Base-by-base conservation (phyloP, 2,797 vertebrate genomes). In the Aphelocoma californica region DNA sequence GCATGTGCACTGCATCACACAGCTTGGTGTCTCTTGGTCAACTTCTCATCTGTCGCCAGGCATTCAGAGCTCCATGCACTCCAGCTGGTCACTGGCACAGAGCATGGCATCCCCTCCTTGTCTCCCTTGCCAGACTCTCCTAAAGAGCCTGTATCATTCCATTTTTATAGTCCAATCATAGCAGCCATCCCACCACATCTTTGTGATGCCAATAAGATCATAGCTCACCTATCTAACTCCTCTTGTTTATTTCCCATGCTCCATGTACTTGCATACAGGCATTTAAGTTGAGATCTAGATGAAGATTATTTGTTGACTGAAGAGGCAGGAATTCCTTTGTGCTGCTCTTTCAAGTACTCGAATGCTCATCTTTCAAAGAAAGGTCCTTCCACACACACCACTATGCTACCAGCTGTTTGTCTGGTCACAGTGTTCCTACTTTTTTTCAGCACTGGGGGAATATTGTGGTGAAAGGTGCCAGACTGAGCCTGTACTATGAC, bases 381-480 rank as follows among this genome's bases (percentile, higher is more conserved):
- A 13, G 10, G 4, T 51, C 26, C 19, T 72, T 42, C 1, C 14
- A 5, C 12, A 16, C 20, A 60, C 20, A 19, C 12, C 5, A 5
- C 14, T 7, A 7, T 32, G 18, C 18, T n/a, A 20, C 0, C 0
- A 7, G 18, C 4, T 0, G 0, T 40, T 45, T 51, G 13, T 60
- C 36, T 62, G 38, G 21, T 21, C 9, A n/a, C 17, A 40, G 16
- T 7, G 8, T 19, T 74, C 13, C 21, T 28, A 16, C 7, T 74
- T 69, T 86, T 54, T 16, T 80, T 70, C 26, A 58, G 44, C 34
- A 24, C 36, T 34, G 48, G 42, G 70, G 48, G 45, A 82, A 18
- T 66, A 36, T 23, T 0, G 1, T 60, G 34, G 21, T 36, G 18
- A 72, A 32, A 54, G 44, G 32, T 64, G 15, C 14, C 60, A 61